Base-by-base conservation (phyloP, 2,113 vertebrate genomes). In the Xyliphius kryptos region DNA sequence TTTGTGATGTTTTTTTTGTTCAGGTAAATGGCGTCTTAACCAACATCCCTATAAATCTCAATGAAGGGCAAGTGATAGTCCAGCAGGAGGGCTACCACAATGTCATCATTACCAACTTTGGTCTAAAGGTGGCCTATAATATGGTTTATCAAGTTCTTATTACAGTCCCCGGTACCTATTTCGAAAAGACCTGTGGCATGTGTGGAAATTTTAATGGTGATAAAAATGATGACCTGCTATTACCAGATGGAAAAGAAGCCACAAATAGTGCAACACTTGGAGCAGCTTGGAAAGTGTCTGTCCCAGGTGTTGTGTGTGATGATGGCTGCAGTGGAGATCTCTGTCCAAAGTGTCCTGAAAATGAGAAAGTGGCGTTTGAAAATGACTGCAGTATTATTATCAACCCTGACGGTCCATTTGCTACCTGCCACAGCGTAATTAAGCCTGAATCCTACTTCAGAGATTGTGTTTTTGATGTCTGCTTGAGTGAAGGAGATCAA, bases 131-230 rank as follows among this genome's bases (percentile, higher is more conserved):
- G 37, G 66, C 66, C 11, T 84, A 80, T 43, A 71, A 79, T 53
- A 71, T 81, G 32, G 37, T 74, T n/a, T 84, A 77, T 49, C 67
- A 74, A 1, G 63, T 83, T 10, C 64, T 51, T 2, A 48, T 80
- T 36, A 78, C 67, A 0, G 74, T 83, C 15, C 79, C 82, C 0
- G 65, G 76, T 13, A 82, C 43, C 40, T 85, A 82, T 47, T 9
- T 3, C 0, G 76, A 61, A 26, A 76, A 56, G 58, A 68, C 83
- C 6, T 77, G 79, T 7, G 83, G 84, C 3, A 64, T 86, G 10
- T 85, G 83, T 16, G 83, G 84, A 12, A 82, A 81, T 49, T 83
- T 70, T 54, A 84, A 84, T 19, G 61, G 58, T 2, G 13, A 80
- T 17, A 53, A 40, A 38, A 26, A 60, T 0, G 67, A 77, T 9